Percentiles rank a stretch among this genome's conserved stretches.
Conservation (phyloP, 2,797 vertebrate species). For the Momotus momota region DNA sequence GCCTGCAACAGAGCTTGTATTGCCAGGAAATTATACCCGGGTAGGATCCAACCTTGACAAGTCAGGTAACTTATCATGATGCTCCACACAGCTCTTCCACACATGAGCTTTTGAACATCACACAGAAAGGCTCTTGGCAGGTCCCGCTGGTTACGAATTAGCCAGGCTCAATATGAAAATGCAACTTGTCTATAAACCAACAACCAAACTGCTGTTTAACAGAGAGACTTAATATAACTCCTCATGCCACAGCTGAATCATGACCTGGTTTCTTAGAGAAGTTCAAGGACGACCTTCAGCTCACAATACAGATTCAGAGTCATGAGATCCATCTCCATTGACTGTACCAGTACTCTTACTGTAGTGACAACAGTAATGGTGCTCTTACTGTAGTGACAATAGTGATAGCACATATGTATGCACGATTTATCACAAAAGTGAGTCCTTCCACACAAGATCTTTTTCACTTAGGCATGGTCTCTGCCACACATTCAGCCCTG, state of each 20-base stretch:
- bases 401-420: neutral
- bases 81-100: neutral
- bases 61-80: neutral
- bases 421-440: neutral
- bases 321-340: neutral
- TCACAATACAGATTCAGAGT: neutral
- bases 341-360: neutral
- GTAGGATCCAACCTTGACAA: rapidly evolving
- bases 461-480: neutral
- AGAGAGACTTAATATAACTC: neutral
- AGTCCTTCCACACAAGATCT: neutral
- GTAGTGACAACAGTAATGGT: neutral
- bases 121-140: neutral
- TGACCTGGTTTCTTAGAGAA: neutral
- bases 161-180: neutral
- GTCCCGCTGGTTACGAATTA: neutral
- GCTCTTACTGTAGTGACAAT: neutral
- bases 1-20: rapidly evolving
- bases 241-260: rapidly evolving
- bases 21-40: neutral
- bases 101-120: neutral
- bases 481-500: neutral
- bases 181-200: neutral
- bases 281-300: neutral
- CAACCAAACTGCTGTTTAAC: neutral